These are phyloP conservation scores for Spondyliosoma cantharus DNA, from an alignment of 2,797 vertebrate genomes.

Conservation along the genomic window DNA sequence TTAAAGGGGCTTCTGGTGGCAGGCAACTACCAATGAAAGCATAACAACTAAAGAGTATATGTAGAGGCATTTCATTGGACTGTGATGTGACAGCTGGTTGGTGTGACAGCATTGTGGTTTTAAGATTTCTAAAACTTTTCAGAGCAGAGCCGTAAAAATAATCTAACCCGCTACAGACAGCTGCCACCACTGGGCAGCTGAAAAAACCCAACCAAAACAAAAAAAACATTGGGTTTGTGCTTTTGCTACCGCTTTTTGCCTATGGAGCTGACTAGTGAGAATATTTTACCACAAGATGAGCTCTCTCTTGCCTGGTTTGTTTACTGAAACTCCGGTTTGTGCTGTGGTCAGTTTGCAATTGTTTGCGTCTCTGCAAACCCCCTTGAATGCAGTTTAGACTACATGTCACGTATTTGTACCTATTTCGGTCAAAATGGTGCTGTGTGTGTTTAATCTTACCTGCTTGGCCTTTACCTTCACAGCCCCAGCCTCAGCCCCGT, in stretches of 20 bases:
- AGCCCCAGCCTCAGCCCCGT: not conserved
- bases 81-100: not conserved
- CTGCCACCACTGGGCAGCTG: not conserved
- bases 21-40: not conserved
- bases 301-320: not conserved
- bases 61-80: not conserved
- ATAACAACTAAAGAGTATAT: not conserved
- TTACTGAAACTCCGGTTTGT: not conserved
- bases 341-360: not conserved
- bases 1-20: not conserved
- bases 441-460: slow-evolving; percentile 43
- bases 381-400: not conserved
- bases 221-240: not conserved
- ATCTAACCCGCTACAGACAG: not conserved
- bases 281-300: not conserved
- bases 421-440: not conserved
- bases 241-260: not conserved
- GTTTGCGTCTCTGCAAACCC: not conserved
- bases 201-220: too few relatives aligned
- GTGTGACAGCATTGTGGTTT: not conserved
- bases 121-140: slow-evolving; percentile 1
- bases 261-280: not conserved
- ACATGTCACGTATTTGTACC: not conserved
- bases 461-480: slow-evolving; percentile 28
- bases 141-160: not conserved